Evolutionary conservation across 1,140 invertebrate genomes (phyloP).

Genomic region (Streblospio benedicti): DNA sequence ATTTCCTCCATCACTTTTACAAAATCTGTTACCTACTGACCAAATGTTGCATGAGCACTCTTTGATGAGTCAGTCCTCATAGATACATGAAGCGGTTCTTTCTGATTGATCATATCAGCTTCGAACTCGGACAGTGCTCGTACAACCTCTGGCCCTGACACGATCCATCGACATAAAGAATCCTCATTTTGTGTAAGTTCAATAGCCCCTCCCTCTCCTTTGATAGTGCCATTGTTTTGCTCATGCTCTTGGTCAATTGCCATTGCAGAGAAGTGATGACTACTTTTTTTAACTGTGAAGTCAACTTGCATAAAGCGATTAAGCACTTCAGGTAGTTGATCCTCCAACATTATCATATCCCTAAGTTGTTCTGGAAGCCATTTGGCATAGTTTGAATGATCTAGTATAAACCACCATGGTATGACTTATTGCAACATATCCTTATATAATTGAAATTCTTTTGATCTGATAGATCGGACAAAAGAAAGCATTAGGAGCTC

Average conservation of each 20-base stretch:
- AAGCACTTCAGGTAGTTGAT: background rate
- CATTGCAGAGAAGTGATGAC: conserved; percentile 21
- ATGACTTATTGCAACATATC: conserved; percentile 8
- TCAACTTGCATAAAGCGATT: conserved; percentile 12
- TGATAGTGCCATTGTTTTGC: conserved; percentile 27
- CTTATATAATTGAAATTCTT: conserved; percentile 18
- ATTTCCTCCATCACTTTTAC: conserved; percentile 14
- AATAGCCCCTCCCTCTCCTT: conserved; percentile 27
- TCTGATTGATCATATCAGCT: background rate
- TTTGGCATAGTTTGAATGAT: conserved; percentile 16
- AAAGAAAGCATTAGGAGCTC: background rate
- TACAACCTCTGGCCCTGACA: conserved; percentile 24
- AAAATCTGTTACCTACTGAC: conserved; percentile 13
- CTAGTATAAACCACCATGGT: conserved; percentile 17
- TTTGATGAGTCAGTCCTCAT: background rate
- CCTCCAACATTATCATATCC: conserved; percentile 7
- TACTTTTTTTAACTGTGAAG: conserved; percentile 17
- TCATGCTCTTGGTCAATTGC: conserved; percentile 28
- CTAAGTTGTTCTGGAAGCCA: conserved; percentile 14
- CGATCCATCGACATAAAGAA: conserved; percentile 27
- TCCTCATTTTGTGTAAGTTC: conserved; percentile 26
- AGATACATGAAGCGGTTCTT: background rate
- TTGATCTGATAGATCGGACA: conserved; percentile 4
- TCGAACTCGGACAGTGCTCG: conserved; percentile 23
- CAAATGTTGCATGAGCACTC: conserved; percentile 18